Base-by-base conservation (phyloP, 2,888 invertebrate species). In the Notodonta dromedarius region DNA sequence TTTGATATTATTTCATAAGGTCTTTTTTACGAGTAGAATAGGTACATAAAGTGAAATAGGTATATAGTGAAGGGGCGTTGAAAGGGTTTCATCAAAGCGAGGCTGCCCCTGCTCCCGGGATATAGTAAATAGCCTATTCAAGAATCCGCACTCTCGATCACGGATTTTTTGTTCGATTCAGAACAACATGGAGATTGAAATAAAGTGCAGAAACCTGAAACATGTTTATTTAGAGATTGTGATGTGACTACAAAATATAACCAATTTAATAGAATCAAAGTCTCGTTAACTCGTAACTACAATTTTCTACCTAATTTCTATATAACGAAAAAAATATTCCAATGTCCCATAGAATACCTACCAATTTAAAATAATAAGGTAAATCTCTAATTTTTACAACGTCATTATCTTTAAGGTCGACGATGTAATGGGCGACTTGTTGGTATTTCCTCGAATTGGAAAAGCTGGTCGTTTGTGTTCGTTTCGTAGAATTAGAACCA, bases 81-180 rank as follows among this genome's bases (percentile, higher is more conserved):
- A 86, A 88, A 88, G 87, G 85, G 85, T 90, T 87, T 89, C 90
- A 89, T 90, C 88, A 90, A 88, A 89, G 85, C 80, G 79, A 79
- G 80, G 74, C 80, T 82, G 75, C 80, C 78, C 80, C 78, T 80
- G 78, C 83, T 79, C 83, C 79, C 82, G 79, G 76, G 79, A 77
- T 82, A 82, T 84, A 85, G 87, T 87, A 88, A 88, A 90, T 75
- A 73, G 76, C 66, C 73, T 59, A 70, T 73, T 67, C 76, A 59
- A 67, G 67, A 73, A 75, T 73, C 65, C 76, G 67, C 70, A 73
- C 70, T 63, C 73, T 51, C 58, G 54, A 66, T 61, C 62, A 58
- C 60, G 62, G 66, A 75, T 59, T 63, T 66, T 69, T 50, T 56
- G 62, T 64, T 59, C 64, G 64, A 62, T 71, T 61, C 58, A 57